phyloP scores from a whole-genome alignment of 2,888 invertebrate species.

The Choreutis nemorana region DNA sequence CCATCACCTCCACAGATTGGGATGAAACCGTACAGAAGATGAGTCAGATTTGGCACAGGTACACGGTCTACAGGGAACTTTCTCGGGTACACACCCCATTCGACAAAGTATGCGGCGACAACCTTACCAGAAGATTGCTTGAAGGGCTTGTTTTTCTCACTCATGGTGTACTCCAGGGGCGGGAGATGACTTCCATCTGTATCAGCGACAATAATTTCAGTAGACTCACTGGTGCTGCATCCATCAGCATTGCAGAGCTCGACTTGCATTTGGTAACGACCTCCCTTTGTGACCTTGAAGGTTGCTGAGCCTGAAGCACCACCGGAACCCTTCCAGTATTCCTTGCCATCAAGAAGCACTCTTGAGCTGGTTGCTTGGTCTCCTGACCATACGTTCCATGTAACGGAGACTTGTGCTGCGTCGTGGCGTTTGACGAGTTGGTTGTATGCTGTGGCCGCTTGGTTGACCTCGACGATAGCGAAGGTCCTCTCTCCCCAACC shows the following conservation, averaged over 20 bases:
- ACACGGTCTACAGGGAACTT: constrained; percentile 52
- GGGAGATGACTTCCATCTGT: constrained; percentile 59
- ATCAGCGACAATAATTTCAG: constrained; percentile 53
- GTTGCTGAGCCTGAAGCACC: constrained; percentile 39
- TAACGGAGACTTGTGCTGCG: constrained; percentile 51
- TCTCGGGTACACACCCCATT: constrained; percentile 59
- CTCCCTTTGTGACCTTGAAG: constrained; percentile 54
- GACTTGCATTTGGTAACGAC: constrained; percentile 48
- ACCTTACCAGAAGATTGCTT: constrained; percentile 59
- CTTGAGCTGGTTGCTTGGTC: constrained; percentile 42
- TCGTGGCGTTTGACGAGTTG: constrained; percentile 47
- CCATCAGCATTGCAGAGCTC: constrained; percentile 53
- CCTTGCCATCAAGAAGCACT: constrained; percentile 39
- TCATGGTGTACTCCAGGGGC: constrained; percentile 41
- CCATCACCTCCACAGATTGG: constrained; percentile 60
- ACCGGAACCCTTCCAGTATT: constrained; percentile 43
- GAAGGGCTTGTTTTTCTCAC: constrained; percentile 51
- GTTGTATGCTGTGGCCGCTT: constrained; percentile 58
- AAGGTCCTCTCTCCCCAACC: constrained; percentile 59
- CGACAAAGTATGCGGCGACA: constrained; percentile 53
- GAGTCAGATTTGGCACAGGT: constrained; percentile 52
- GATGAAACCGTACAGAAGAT: constrained; percentile 54
- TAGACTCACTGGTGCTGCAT: constrained; percentile 43
- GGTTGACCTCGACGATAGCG: constrained; percentile 55
- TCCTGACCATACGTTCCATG: constrained; percentile 58